Evolutionary conservation across 1,140 invertebrate species (phyloP).

Genomic region (Sminthurinus signatus): DNA sequence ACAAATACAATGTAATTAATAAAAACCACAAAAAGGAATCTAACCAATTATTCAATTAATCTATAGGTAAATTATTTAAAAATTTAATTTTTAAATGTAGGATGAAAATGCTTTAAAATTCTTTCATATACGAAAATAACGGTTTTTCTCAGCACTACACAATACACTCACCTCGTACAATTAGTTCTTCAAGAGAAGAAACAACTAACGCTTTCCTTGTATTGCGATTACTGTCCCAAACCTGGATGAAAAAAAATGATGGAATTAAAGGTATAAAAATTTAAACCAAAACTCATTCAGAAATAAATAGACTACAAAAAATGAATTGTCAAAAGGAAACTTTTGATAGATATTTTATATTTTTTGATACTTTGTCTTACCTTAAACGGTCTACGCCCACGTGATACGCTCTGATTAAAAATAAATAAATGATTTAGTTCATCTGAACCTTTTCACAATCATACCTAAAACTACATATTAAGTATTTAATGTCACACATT

Average conservation of each 20-base stretch:
- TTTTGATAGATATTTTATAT: too few relatives aligned
- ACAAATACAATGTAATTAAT: too few relatives aligned
- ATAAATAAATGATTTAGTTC: background rate
- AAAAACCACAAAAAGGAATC: too few relatives aligned
- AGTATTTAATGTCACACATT: background rate
- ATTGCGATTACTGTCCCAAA: conserved; percentile 89
- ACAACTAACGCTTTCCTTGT: conserved; percentile 88
- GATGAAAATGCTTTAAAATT: too few relatives aligned
- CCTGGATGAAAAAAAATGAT: too few relatives aligned
- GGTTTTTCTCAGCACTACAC: background rate
- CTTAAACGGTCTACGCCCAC: conserved; percentile 60
- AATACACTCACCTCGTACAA: conserved; percentile 64
- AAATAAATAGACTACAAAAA: too few relatives aligned
- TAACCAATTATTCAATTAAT: too few relatives aligned
- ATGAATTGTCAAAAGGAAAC: too few relatives aligned
- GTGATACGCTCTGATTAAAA: conserved; percentile 27
- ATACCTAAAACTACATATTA: background rate
- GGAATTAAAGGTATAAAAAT: too few relatives aligned
- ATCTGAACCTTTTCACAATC: background rate
- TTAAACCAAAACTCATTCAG: too few relatives aligned
- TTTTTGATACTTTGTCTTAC: conserved; percentile 47
- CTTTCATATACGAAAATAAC: background rate
- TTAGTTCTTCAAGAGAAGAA: conserved; percentile 81
- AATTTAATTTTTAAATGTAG: too few relatives aligned
- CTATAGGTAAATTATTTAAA: too few relatives aligned